Conservation (phyloP, 2,888 invertebrate species). For the Microplitis manilae region DNA sequence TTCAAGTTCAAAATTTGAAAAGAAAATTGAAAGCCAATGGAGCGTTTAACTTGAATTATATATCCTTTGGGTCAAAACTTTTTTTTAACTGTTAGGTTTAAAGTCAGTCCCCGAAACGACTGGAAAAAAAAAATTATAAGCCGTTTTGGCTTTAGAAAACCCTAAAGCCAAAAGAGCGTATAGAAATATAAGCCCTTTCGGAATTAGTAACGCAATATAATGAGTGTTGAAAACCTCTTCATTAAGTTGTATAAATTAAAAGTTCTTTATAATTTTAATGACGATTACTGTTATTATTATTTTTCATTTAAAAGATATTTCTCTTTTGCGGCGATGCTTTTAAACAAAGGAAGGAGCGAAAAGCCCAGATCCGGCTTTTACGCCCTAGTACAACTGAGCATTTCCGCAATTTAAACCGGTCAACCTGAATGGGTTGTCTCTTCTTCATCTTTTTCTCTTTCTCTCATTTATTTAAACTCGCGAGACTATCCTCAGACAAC, state of each 20-base stretch:
- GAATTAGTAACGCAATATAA: no score
- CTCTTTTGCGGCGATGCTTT: conserved; percentile 9
- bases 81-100: no score
- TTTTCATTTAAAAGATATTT: background rate
- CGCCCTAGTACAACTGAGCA: conserved; percentile 26
- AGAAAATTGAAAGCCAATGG: no score
- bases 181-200: no score
- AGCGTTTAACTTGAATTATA: no score
- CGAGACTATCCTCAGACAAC: conserved; percentile 38
- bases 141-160: no score
- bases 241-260: background rate
- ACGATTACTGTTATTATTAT: background rate
- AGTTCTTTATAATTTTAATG: background rate
- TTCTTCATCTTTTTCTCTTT: background rate
- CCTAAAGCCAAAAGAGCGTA: no score
- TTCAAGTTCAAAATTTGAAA: no score
- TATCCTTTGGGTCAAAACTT: no score
- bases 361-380: conserved; percentile 33
- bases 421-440: conserved; percentile 27
- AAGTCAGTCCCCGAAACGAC: no score
- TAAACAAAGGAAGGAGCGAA: conserved; percentile 29
- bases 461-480: conserved; percentile 19
- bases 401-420: conserved; percentile 39
- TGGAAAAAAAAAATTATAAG: no score
- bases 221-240: background rate